A percentile compares a stretch with the other conserved stretches of the same genome.
phyloP scores from a whole-genome alignment of 2,113 vertebrate genomes.

The Suricata suricatta region DNA sequence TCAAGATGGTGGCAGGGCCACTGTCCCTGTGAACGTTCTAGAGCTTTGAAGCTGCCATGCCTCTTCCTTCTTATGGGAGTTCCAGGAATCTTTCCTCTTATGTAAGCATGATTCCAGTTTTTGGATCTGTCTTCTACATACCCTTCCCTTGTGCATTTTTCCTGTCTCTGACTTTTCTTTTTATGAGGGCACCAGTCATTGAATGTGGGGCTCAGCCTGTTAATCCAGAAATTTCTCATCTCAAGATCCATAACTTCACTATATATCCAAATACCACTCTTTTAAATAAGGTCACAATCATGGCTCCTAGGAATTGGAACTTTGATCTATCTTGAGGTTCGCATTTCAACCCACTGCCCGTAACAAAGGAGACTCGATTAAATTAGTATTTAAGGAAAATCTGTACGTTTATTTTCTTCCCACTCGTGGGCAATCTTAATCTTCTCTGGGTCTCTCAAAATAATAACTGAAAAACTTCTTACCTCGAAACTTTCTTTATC shows the following conservation, averaged over 20 bases:
- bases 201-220: not conserved
- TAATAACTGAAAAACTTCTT: not conserved
- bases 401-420: not conserved
- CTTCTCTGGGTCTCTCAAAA: not conserved
- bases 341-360: not conserved
- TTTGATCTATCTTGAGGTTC: not conserved
- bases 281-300: not conserved
- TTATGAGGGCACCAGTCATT: not conserved
- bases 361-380: not conserved
- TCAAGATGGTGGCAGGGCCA: not conserved
- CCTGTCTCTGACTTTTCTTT: not conserved
- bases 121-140: not conserved
- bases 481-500: not conserved
- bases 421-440: not conserved
- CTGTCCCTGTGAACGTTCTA: not conserved
- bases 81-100: not conserved
- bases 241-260: not conserved
- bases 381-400: not conserved
- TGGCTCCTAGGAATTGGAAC: not conserved
- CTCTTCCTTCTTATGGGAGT: not conserved
- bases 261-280: not conserved
- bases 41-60: not conserved
- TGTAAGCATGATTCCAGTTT: not conserved
- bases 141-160: not conserved
- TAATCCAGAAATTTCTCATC: not conserved